Evolutionary conservation across 2,797 vertebrate genomes (phyloP).

Genomic region (Tiaroga cobitis): DNA sequence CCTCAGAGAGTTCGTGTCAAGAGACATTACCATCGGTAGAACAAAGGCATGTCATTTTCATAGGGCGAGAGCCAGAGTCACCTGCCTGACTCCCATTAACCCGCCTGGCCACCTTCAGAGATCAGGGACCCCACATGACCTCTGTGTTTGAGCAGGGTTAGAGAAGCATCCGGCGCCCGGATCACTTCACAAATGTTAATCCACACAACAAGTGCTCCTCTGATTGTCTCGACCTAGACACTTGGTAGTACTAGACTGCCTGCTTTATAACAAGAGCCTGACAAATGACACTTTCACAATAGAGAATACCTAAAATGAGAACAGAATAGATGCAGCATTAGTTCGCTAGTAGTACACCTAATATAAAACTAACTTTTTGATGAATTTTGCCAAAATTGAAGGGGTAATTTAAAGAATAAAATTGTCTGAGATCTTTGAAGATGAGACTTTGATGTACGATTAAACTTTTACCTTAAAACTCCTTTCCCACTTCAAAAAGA

Average conservation of each 20-base stretch:
- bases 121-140: slow-evolving; percentile 46
- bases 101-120: slow-evolving; percentile 25
- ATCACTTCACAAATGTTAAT: slow-evolving; percentile 29
- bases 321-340: background rate
- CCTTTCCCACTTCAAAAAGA: background rate
- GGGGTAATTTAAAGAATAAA: background rate
- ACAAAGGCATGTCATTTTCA: slow-evolving; percentile 53
- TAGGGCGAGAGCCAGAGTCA: slow-evolving; percentile 39
- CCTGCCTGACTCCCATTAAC: slow-evolving; percentile 59
- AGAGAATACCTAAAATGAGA: background rate
- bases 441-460: background rate
- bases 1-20: slow-evolving; percentile 53
- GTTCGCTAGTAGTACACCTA: background rate
- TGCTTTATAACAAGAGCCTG: background rate
- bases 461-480: background rate
- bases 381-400: background rate
- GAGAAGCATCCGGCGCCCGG: background rate
- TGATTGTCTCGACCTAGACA: slow-evolving; percentile 7
- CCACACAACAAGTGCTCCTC: slow-evolving; percentile 10
- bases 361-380: background rate
- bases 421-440: background rate
- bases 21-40: slow-evolving; percentile 49
- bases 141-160: slow-evolving; percentile 33
- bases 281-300: background rate
- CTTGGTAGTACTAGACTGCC: background rate